Conservation (phyloP, 2,888 invertebrate genomes). For the Ypsolopha sequella region DNA sequence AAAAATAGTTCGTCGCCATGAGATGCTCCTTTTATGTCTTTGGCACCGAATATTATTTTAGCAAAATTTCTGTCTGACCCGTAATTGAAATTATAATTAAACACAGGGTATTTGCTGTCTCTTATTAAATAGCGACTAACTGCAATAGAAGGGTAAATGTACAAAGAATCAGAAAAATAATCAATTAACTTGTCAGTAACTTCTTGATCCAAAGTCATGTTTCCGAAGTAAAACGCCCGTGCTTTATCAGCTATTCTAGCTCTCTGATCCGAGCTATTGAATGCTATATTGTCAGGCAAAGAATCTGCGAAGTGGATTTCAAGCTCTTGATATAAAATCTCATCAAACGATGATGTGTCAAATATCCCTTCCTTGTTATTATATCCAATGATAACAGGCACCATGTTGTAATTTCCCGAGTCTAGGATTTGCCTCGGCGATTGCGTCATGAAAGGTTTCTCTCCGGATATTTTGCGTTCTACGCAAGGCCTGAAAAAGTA, state of each 20-base stretch:
- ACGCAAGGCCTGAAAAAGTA: conserved; percentile 8
- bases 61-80: conserved; percentile 21
- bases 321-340: neutral
- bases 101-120: conserved; percentile 5
- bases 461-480: conserved; percentile 3
- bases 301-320: conserved; percentile 4
- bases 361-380: conserved; percentile 27
- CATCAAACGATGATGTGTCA: conserved; percentile 15
- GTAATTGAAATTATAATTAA: conserved; percentile 22
- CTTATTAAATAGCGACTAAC: neutral
- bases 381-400: conserved; percentile 24
- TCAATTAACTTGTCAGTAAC: conserved; percentile 17
- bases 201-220: conserved; percentile 8
- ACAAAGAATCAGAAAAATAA: conserved; percentile 24
- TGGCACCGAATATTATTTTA: conserved; percentile 15
- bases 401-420: conserved; percentile 10
- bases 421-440: conserved; percentile 10
- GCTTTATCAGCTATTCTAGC: conserved; percentile 14
- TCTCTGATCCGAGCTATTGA: conserved; percentile 10
- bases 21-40: conserved; percentile 17
- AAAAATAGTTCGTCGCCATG: conserved; percentile 23
- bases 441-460: conserved; percentile 9
- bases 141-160: conserved; percentile 15
- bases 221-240: conserved; percentile 20
- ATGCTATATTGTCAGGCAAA: conserved; percentile 8